Evolutionary conservation across 1,140 invertebrate species (phyloP).

Genomic region (Dendroctonus valens): DNA sequence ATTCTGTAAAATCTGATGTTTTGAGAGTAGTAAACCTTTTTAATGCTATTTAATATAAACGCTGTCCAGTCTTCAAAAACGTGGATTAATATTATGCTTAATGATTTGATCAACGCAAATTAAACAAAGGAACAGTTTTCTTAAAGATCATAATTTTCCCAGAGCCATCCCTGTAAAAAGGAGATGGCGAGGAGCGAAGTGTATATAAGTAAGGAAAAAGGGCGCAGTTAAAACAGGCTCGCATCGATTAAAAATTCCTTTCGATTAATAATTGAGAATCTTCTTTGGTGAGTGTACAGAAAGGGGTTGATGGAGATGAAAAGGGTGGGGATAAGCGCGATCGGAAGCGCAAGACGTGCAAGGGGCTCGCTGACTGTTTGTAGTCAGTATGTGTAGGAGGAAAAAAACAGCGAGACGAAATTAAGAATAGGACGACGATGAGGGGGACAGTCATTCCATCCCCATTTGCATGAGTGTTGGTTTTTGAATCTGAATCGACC

Average conservation of each 20-base stretch:
- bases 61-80: background rate
- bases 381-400: slow-evolving; percentile 48
- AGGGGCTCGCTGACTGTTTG: slow-evolving; percentile 44
- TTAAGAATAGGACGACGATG: slow-evolving; percentile 10
- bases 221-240: slow-evolving; percentile 45
- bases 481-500: no score
- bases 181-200: slow-evolving; percentile 31
- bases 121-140: no score
- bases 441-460: no score
- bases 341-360: slow-evolving; percentile 13
- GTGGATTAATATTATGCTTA: background rate
- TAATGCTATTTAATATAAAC: background rate
- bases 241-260: slow-evolving; percentile 52
- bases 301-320: slow-evolving; percentile 48
- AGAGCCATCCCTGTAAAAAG: slow-evolving; percentile 14
- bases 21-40: no score
- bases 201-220: slow-evolving; percentile 42
- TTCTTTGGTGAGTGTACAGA: slow-evolving; percentile 50
- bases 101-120: background rate
- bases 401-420: slow-evolving; percentile 40
- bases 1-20: no score
- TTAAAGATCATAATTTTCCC: no score
- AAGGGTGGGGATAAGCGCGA: slow-evolving; percentile 26
- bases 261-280: slow-evolving; percentile 52
- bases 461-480: no score